Evolutionary conservation across 2,113 vertebrate species (phyloP), one percentile per base, ranked within the genome.

Genomic region (Hippocampus barbouri): DNA sequence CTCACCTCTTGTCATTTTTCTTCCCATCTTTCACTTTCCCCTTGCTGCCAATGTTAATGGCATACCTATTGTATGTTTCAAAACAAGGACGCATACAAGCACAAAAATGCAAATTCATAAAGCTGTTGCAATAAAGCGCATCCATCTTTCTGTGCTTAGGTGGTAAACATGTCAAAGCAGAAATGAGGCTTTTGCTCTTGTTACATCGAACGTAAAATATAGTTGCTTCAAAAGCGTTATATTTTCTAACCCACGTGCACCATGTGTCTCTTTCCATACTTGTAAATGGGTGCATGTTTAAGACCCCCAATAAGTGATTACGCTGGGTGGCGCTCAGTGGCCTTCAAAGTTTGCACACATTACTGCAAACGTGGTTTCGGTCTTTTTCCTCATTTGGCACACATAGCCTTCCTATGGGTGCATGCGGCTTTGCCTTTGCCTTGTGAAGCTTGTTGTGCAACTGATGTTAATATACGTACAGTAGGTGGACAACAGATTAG

Each of bases 41-140:
- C 49, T 68, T 34, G 21, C 66, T 79, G 41, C 47, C 71, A 82
- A 74, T 81, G 84, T 77, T 79, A 86, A 66, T 60, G 60, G 68
- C 40, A 51, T 40, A 76, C 64, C 43, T 11, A 27, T 66, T 81
- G 30, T 38, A 61, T 21, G 49, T 69, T 79, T 75, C 51, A 63
- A 74, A 79, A 65, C 57, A 30, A 74, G 66, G 61, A 34, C 41
- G 23, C 51, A 53, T n/a, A 71, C 53, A 20, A 59, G 15, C 15
- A 43, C 51, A 51, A 69, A 40, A 54, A 68, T 68, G 30, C 7
- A 54, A 54, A 54, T 68, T 38, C 27, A 53, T 30, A 40, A 27
- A 25, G 43, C 23, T 56, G 23, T 51, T 18, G 4, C 51, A 81
- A 45, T 30, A 12, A 23, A 51, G 41, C 4, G 4, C n/a, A 40